Evolutionary conservation across 2,797 vertebrate species (phyloP).

Genomic region (Danionella dracula): DNA sequence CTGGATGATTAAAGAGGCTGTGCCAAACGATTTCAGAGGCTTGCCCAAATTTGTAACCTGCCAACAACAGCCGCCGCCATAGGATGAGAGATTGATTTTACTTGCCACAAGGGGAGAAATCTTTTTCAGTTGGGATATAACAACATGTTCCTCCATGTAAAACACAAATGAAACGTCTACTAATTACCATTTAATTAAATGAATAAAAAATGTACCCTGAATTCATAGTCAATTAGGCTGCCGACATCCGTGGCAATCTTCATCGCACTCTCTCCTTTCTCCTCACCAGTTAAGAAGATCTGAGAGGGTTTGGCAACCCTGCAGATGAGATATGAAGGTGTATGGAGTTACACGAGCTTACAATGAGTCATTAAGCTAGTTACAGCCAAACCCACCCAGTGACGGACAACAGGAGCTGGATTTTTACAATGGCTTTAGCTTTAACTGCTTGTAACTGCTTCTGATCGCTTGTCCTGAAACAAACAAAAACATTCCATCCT

Average conservation of each 20-base stretch:
- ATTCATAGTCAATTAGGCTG: slow-evolving; percentile 82
- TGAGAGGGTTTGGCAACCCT: slow-evolving; percentile 90
- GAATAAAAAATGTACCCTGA: too few species aligned
- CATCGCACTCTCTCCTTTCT: slow-evolving; percentile 77
- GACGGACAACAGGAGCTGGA: slow-evolving; percentile 82
- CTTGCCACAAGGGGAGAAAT: too few species aligned
- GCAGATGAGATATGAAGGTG: not conserved
- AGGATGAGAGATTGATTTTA: not conserved
- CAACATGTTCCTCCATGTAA: too few species aligned
- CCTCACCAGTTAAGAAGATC: slow-evolving; percentile 78
- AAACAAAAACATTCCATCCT: not conserved
- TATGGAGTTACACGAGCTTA: not conserved
- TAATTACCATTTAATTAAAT: too few species aligned
- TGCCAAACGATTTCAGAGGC: slow-evolving; percentile 77
- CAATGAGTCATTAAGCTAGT: too few species aligned
- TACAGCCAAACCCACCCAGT: slow-evolving; percentile 83
- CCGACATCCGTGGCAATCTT: slow-evolving; percentile 81
- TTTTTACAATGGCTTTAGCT: slow-evolving; percentile 82
- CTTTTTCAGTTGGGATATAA: too few species aligned
- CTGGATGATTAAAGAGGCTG: slow-evolving; percentile 74
- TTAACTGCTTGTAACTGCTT: slow-evolving; percentile 61
- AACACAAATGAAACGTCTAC: too few species aligned
- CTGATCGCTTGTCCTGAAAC: slow-evolving; percentile 86
- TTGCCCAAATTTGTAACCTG: slow-evolving; percentile 91
- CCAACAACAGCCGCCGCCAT: too few species aligned